Evolutionary conservation across 2,113 vertebrate species (phyloP).

Genomic region (Scophthalmus maximus): DNA sequence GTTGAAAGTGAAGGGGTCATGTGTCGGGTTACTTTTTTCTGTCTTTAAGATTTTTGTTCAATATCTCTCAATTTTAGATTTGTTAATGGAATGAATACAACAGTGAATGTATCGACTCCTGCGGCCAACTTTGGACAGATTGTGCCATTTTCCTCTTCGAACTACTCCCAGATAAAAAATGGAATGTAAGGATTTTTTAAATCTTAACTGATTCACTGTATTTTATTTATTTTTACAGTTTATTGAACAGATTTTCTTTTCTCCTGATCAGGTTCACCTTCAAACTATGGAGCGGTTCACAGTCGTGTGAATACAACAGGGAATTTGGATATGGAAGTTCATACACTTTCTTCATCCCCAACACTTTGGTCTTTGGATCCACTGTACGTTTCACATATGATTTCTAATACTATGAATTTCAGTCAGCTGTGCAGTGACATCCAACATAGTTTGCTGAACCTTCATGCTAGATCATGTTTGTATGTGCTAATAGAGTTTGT

Average conservation of each 20-base stretch:
- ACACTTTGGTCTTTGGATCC: slow-evolving; percentile 50
- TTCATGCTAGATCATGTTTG: no score
- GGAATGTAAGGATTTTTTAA: slow-evolving; percentile 82
- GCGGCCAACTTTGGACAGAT: slow-evolving; percentile 33
- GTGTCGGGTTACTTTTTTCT: neutral
- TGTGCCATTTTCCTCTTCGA: slow-evolving; percentile 51
- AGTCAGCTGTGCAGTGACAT: neutral
- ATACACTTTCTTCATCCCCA: slow-evolving; percentile 84
- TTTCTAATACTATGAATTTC: neutral
- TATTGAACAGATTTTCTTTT: neutral
- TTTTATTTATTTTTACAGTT: slow-evolving; percentile 6
- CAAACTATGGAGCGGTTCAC: slow-evolving; percentile 35
- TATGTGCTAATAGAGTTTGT: no score
- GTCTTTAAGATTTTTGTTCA: neutral
- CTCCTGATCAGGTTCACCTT: slow-evolving; percentile 66
- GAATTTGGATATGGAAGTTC: slow-evolving; percentile 87
- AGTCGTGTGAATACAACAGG: slow-evolving; percentile 68
- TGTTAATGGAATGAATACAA: slow-evolving; percentile 80
- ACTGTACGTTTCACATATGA: slow-evolving; percentile 65
- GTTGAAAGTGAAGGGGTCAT: neutral
- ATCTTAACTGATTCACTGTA: neutral
- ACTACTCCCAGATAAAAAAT: slow-evolving; percentile 74
- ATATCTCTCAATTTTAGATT: slow-evolving; percentile 82
- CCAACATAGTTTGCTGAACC: neutral
- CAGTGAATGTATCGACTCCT: slow-evolving; percentile 70